These are phyloP conservation scores for Callionymus lyra DNA, from an alignment of 2,113 vertebrate genomes.

Conservation along the genomic window DNA sequence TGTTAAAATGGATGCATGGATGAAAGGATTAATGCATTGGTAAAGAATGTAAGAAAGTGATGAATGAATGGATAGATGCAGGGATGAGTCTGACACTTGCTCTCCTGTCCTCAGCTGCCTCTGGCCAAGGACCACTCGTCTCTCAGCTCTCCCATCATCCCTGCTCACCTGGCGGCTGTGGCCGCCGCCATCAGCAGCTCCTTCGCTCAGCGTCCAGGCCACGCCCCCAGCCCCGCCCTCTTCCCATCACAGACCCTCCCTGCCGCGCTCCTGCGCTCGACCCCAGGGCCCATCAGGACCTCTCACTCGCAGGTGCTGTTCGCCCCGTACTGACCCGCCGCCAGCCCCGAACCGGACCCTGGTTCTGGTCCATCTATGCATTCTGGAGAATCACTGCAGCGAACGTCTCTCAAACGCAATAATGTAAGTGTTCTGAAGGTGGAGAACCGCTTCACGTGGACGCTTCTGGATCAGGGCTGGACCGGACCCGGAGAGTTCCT, in stretches of 20 bases:
- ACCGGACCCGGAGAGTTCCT: constrained; percentile 22
- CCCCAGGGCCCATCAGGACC: constrained; percentile 91
- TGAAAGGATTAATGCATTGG: no score
- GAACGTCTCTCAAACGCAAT: constrained; percentile 74
- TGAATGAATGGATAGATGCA: no score
- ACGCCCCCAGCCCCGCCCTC: constrained; percentile 72
- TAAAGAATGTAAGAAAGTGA: no score
- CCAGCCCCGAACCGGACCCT: constrained; percentile 4
- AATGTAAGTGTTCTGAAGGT: constrained; percentile 61
- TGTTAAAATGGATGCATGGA: no score
- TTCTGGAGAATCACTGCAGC: constrained; percentile 19
- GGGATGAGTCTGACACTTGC: no score
- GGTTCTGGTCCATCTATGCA: constrained; percentile 43
- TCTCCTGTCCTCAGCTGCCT: constrained; percentile 74
- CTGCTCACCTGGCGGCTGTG: constrained; percentile 77
- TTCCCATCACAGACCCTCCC: constrained; percentile 86
- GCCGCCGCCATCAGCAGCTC: constrained; percentile 76
- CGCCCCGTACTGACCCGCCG: constrained; percentile 80
- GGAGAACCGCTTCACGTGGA: constrained; percentile 59
- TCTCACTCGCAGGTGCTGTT: constrained; percentile 89
- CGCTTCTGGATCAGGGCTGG: constrained; percentile 82
- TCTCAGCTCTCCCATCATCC: constrained; percentile 79
- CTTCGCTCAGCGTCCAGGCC: constrained; percentile 78
- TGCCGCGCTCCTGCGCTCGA: constrained; percentile 82
- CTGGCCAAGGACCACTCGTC: constrained; percentile 79